phyloP scores from a whole-genome alignment of 2,797 vertebrate species.

The Oreortyx pictus region DNA sequence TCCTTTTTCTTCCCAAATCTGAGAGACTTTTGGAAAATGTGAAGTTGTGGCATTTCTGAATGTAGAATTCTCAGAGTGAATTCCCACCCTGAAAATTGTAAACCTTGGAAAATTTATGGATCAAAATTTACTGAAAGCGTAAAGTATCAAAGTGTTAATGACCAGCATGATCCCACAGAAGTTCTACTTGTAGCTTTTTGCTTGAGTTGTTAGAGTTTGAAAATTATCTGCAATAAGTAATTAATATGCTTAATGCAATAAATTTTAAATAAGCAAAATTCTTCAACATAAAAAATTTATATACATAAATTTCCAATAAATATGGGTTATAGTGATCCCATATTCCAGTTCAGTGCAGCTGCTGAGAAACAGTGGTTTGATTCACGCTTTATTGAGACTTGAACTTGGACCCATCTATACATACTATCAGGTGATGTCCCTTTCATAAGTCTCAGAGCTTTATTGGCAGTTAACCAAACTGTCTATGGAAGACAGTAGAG shows the following conservation, averaged over 20 bases:
- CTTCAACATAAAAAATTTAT: not conserved
- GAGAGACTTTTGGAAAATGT: not conserved
- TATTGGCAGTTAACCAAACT: not conserved
- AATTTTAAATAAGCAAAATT: not conserved
- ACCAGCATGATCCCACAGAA: not conserved
- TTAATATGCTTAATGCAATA: too few species aligned
- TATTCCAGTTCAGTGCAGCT: not conserved
- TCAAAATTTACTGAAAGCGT: not conserved
- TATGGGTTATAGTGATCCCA: not conserved
- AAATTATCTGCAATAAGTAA: not conserved
- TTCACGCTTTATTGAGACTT: not conserved
- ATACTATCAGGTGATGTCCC: not conserved
- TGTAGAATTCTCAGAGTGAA: not conserved
- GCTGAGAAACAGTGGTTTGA: not conserved
- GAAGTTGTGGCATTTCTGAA: not conserved
- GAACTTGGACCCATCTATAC: not conserved
- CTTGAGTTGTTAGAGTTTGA: not conserved
- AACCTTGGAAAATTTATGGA: not conserved
- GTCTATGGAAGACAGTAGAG: not conserved
- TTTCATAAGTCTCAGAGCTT: not conserved
- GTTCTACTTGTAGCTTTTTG: not conserved
- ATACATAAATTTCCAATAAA: not conserved
- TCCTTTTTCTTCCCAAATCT: not conserved
- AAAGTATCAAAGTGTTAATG: not conserved
- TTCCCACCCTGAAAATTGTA: not conserved